Evolutionary conservation across 2,888 invertebrate species (phyloP).

Genomic region (Dryococelus australis): DNA sequence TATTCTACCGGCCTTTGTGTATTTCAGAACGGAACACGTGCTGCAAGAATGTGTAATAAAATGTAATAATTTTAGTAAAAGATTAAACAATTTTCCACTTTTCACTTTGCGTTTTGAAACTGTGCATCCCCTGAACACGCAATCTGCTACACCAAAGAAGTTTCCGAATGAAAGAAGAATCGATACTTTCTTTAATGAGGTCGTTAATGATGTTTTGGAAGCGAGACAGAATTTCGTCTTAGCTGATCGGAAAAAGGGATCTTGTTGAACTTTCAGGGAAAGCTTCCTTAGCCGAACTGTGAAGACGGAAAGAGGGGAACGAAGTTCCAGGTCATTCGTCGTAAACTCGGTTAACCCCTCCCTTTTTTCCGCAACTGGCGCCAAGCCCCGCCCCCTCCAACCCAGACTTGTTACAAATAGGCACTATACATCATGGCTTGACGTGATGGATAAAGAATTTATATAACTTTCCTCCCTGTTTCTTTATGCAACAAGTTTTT

Average conservation of each 20-base stretch:
- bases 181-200: not conserved
- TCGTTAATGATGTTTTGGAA: not conserved
- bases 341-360: constrained; percentile 20
- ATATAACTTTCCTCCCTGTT: not conserved
- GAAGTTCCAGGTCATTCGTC: constrained; percentile 22
- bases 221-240: not conserved
- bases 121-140: not conserved
- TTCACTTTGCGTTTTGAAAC: too few relatives aligned
- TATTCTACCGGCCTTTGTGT: too few relatives aligned
- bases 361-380: not conserved
- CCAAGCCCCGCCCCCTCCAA: not conserved
- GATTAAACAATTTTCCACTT: too few relatives aligned
- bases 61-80: too few relatives aligned
- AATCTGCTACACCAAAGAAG: too few relatives aligned
- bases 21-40: too few relatives aligned
- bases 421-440: not conserved
- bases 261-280: not conserved
- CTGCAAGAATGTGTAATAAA: too few relatives aligned
- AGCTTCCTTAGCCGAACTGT: not conserved
- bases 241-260: not conserved
- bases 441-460: constrained; percentile 26
- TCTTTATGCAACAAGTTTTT: constrained; percentile 16
- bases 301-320: not conserved
- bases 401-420: constrained; percentile 18
- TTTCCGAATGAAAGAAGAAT: too few relatives aligned